Conservation (phyloP, 2,113 vertebrate species). For the Aegotheles bennettii region DNA sequence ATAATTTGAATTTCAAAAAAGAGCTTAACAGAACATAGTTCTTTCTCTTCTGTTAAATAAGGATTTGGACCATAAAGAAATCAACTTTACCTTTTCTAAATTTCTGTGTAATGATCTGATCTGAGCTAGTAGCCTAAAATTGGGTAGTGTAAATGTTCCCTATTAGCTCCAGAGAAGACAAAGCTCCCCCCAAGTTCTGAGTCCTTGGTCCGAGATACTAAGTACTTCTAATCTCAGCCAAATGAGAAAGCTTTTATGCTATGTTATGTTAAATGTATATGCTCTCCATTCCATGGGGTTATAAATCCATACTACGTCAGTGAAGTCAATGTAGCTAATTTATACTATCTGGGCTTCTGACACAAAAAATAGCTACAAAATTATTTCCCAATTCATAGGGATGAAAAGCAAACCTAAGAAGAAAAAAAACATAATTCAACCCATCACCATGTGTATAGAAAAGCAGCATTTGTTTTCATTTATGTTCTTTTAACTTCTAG, state of each 20-base stretch:
- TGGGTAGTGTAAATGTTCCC: not conserved
- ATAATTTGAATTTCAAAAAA: slow-evolving; percentile 61
- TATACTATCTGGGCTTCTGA: not conserved
- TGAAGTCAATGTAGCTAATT: not conserved
- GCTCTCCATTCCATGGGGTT: not conserved
- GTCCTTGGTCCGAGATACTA: not conserved
- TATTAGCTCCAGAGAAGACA: not conserved
- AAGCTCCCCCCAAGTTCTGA: not conserved
- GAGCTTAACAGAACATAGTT: slow-evolving; percentile 5
- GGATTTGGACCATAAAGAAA: not conserved
- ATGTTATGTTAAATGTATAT: not conserved
- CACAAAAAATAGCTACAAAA: not conserved
- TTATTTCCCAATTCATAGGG: not conserved
- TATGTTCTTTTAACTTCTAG: not conserved
- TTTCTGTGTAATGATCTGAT: not conserved
- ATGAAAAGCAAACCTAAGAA: not conserved
- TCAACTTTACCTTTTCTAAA: slow-evolving; percentile 31
- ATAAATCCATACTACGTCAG: not conserved
- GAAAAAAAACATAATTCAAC: not conserved
- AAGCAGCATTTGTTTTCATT: not conserved
- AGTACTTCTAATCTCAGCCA: not conserved
- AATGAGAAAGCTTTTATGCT: not conserved
- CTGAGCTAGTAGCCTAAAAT: not conserved
- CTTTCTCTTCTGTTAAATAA: slow-evolving; percentile 35
- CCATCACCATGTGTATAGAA: not conserved